Percentiles rank a stretch among this genome's conserved stretches.
Conservation (phyloP, 2,888 invertebrate genomes). For the Scelioninae gen. 2 region DNA sequence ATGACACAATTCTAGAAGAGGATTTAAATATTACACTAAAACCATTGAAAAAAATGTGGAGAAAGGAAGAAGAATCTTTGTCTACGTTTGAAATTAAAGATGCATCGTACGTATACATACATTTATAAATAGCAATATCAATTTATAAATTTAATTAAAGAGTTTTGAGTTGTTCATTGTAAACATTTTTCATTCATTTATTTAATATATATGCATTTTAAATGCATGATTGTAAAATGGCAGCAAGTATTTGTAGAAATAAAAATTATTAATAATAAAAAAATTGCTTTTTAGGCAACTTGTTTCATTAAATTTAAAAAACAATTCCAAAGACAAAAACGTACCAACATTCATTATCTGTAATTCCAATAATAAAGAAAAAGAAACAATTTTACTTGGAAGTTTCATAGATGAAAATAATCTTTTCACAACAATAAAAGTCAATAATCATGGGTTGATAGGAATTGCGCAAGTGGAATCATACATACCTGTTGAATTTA, state of each 20-base stretch:
- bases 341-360: constrained; percentile 52
- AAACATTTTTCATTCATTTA: constrained; percentile 15
- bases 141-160: too few species aligned
- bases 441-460: constrained; percentile 32
- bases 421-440: constrained; percentile 38
- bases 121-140: not conserved
- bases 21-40: constrained; percentile 22
- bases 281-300: constrained; percentile 1
- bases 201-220: not conserved
- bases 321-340: constrained; percentile 12
- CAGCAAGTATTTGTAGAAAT: too few species aligned
- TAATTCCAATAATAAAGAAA: constrained; percentile 29
- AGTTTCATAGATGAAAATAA: constrained; percentile 31
- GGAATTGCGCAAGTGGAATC: constrained; percentile 39
- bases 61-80: constrained; percentile 18
- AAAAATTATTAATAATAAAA: not conserved
- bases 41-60: constrained; percentile 26
- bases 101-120: constrained; percentile 29
- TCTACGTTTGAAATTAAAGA: constrained; percentile 7
- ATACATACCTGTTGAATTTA: constrained; percentile 12
- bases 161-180: not conserved
- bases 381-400: constrained; percentile 43
- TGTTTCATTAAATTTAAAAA: constrained; percentile 12
- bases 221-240: not conserved
- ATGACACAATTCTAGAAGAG: constrained; percentile 16